A percentile compares a stretch with the other conserved stretches of the same genome.
Conservation (phyloP, 2,797 vertebrate genomes). For the Phyllotis vaccarum region DNA sequence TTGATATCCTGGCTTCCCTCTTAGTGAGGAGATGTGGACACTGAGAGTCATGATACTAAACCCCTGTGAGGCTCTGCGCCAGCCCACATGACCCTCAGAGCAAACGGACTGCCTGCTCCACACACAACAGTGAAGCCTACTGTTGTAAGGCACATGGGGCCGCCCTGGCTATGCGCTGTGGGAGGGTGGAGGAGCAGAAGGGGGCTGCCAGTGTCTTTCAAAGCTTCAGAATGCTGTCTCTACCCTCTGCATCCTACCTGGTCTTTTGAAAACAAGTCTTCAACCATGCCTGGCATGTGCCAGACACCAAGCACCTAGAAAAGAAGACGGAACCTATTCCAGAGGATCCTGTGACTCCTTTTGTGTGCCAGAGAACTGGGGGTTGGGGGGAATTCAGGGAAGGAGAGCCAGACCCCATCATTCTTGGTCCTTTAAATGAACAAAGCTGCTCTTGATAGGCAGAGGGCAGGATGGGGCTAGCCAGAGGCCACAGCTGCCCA, state of each 20-base stretch:
- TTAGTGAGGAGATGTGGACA: background rate
- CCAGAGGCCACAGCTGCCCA: background rate
- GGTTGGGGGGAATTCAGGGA: accelerated
- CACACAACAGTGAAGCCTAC: background rate
- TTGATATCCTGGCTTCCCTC: background rate
- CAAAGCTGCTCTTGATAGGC: background rate
- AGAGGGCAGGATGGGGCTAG: background rate
- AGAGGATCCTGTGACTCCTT: constrained; percentile 63
- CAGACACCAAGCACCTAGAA: constrained; percentile 65
- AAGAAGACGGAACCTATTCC: constrained; percentile 46
- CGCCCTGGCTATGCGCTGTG: no score
- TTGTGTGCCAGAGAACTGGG: constrained; percentile 43
- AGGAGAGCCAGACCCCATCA: background rate
- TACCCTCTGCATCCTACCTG: background rate
- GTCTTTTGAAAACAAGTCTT: constrained; percentile 69
- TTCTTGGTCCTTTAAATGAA: background rate
- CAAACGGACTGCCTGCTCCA: no score
- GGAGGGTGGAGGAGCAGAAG: accelerated
- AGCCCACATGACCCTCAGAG: background rate
- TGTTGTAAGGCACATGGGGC: accelerated
- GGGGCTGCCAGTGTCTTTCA: background rate
- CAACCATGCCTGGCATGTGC: constrained; percentile 38
- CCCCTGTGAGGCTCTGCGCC: background rate
- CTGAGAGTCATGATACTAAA: background rate
- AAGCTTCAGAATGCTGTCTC: background rate